Evolutionary conservation across 2,888 invertebrate genomes (phyloP), one percentile per base, ranked within the genome.

Genomic region (Trisateles emortualis): DNA sequence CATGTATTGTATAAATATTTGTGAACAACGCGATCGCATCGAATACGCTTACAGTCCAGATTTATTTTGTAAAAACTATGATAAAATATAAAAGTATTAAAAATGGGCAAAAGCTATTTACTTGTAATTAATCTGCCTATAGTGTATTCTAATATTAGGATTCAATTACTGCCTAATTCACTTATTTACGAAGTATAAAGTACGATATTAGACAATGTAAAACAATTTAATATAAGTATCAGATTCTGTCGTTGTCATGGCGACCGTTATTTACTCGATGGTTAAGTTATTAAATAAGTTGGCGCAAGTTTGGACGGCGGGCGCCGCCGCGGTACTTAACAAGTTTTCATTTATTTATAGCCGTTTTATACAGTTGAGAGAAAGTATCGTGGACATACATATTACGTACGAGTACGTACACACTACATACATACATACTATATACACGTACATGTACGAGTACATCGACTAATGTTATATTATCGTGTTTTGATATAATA

Each of bases 261-360:
- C 52, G 52, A 65, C 68, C 64, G 62, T 67, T 64, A 68, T 72
- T 72, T 69, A 72, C n/a, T n/a, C n/a, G n/a, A 69, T 67, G 71
- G 71, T 71, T 72, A 71, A 70, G 67, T 79, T 84, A 85, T 84
- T 84, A 84, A 83, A 84, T 83, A 86, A 85, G 76, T 85, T 86
- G 48, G 56, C 59, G 70, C 61, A 70, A 74, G 68, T 66, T 66
- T 49, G 50, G 52, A n/a, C n/a, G n/a, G n/a, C 19, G 19, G 3
- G 26, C 26, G 6, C 5, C 26, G 9, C 26, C 26, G 53, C 43
- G 53, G 72, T 68, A 74, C 74, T 78, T 77, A 64, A 64, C 64
- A 74, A 78, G 73, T 81, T 82, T 71, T 74, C 75, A 75, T 75
- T 83, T 84, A 86, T 85, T 85, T 86, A 86, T 83, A 70, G 79